phyloP scores from a whole-genome alignment of 1,140 invertebrate species.

The Microplitis demolitor region DNA sequence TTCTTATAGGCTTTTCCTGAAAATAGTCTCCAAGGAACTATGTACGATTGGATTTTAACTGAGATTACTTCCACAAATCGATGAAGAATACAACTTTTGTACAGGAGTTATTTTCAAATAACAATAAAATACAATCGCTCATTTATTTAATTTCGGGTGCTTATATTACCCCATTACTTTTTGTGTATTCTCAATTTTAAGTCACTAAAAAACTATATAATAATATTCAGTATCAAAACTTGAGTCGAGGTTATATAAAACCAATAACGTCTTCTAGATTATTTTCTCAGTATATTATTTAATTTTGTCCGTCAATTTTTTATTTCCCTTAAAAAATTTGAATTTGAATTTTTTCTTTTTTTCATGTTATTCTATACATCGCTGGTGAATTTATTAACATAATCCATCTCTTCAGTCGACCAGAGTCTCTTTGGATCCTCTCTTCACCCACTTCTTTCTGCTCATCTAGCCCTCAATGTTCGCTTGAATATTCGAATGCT shows the following conservation, averaged over 20 bases:
- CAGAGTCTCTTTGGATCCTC: slow-evolving; percentile 2
- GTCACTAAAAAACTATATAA: no score
- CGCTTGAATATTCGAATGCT: slow-evolving; percentile 20
- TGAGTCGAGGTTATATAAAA: no score
- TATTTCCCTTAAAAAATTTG: not conserved
- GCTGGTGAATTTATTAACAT: slow-evolving; percentile 5
- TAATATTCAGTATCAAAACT: no score
- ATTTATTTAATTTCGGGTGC: no score
- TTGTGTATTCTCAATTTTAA: not conserved
- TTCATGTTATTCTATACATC: not conserved
- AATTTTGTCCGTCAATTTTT: not conserved
- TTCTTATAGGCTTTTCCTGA: slow-evolving; percentile 8
- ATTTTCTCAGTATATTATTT: not conserved
- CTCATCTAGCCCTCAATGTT: not conserved
- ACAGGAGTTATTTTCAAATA: not conserved
- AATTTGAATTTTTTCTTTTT: not conserved
- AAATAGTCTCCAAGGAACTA: not conserved
- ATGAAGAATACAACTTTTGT: slow-evolving; percentile 11
- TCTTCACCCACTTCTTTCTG: slow-evolving; percentile 6
- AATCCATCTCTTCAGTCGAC: slow-evolving; percentile 14
- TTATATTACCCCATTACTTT: not conserved
- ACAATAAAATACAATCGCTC: not conserved
- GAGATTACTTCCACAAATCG: slow-evolving; percentile 20
- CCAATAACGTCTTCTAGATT: no score
- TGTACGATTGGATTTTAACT: slow-evolving; percentile 18